Conservation (phyloP, 2,113 vertebrate species). For the Egretta garzetta region DNA sequence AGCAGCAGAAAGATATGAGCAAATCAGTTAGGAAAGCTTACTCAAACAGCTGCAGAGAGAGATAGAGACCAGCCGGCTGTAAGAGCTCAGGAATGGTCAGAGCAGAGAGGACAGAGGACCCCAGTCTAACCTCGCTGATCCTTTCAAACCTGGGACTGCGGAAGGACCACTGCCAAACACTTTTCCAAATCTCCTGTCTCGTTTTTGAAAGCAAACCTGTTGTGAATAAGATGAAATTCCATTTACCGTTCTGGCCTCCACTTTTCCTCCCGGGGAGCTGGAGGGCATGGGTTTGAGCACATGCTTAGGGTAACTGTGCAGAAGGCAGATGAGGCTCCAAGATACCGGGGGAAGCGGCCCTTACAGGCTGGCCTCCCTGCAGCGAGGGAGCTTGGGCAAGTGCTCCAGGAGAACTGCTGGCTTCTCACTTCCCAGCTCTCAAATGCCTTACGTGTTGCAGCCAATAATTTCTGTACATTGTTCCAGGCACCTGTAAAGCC, state of each 20-base stretch:
- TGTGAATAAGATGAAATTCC: not conserved
- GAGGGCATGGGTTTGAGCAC: not conserved
- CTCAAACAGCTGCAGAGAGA: not conserved
- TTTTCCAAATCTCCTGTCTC: not conserved
- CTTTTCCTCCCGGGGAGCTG: rapidly evolving
- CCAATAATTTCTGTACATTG: not conserved
- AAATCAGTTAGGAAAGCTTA: not conserved
- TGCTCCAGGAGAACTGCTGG: not conserved
- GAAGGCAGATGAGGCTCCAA: not conserved
- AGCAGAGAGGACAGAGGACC: not conserved
- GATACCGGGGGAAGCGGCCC: not conserved
- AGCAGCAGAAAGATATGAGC: not conserved
- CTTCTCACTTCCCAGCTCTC: not conserved
- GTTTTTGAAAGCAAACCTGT: not conserved
- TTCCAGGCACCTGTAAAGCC: not conserved
- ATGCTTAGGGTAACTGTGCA: rapidly evolving
- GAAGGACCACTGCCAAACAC: not conserved
- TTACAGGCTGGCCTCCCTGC: not conserved
- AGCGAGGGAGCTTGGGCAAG: not conserved
- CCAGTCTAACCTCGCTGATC: not conserved
- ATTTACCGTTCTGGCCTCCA: not conserved
- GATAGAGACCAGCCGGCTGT: not conserved
- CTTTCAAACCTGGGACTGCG: not conserved
- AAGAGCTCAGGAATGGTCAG: not conserved
- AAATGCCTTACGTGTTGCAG: not conserved